These are phyloP conservation scores for Cyphomyrmex costatus DNA, from an alignment of 1,140 invertebrate species.

Conservation along the genomic window DNA sequence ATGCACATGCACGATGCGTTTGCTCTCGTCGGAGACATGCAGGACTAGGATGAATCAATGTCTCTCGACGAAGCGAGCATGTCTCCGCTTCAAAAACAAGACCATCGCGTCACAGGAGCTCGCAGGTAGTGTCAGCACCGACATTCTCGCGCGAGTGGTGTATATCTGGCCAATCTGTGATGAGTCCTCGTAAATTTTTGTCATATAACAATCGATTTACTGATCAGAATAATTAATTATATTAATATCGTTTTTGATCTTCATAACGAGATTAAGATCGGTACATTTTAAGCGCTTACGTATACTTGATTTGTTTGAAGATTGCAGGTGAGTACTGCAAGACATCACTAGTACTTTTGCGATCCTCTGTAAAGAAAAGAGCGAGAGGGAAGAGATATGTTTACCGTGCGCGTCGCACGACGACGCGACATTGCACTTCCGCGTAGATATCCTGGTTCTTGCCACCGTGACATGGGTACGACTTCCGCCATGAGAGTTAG, in stretches of 20 bases:
- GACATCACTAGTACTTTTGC: conserved; percentile 10
- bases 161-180: background rate
- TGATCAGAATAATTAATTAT: background rate
- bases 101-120: conserved; percentile 64
- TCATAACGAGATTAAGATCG: background rate
- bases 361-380: conserved; percentile 50
- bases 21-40: conserved; percentile 71
- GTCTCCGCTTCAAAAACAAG: conserved; percentile 68
- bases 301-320: conserved; percentile 15
- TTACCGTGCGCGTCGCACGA: conserved; percentile 66
- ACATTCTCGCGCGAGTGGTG: background rate
- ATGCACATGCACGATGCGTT: conserved; percentile 50
- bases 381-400: conserved; percentile 67
- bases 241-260: background rate
- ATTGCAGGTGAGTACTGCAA: background rate
- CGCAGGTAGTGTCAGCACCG: conserved; percentile 33
- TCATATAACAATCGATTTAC: background rate
- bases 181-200: background rate
- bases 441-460: conserved; percentile 72
- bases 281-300: background rate
- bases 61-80: conserved; percentile 71
- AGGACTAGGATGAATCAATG: conserved; percentile 83
- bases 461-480: conserved; percentile 65
- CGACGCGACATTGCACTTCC: conserved; percentile 72
- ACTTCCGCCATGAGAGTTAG: conserved; percentile 64